Evolutionary conservation across 2,888 invertebrate species (phyloP).

Genomic region (Pterobdella sp.): DNA sequence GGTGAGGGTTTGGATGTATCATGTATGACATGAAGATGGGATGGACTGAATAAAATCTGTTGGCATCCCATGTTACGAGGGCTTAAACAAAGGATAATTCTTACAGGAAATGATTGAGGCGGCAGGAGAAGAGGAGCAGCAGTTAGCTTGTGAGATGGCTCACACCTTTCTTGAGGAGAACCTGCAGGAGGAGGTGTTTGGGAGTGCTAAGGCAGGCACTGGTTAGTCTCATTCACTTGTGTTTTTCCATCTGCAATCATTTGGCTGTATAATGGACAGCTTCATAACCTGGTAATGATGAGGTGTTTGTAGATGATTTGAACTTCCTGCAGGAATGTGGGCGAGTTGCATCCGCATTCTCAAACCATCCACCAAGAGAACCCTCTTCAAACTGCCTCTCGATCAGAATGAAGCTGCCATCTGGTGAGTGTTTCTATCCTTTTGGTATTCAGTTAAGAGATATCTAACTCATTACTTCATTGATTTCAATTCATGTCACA

Average conservation of each 20-base stretch:
- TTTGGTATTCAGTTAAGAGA: too few species aligned
- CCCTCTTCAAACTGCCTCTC: constrained; percentile 61
- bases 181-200: constrained; percentile 83
- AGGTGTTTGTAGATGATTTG: not conserved
- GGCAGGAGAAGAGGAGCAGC: constrained; percentile 88
- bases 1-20: constrained; percentile 40
- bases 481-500: too few species aligned
- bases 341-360: constrained; percentile 60
- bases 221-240: too few species aligned
- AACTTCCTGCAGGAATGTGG: constrained; percentile 3
- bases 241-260: too few species aligned
- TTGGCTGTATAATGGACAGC: too few species aligned
- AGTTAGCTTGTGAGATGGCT: constrained; percentile 92
- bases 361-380: constrained; percentile 62
- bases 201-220: constrained; percentile 83
- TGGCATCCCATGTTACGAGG: too few species aligned
- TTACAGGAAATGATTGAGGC: constrained; percentile 79
- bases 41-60: too few species aligned
- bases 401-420: constrained; percentile 95
- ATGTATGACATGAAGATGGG: too few species aligned
- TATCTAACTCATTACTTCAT: too few species aligned
- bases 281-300: too few species aligned
- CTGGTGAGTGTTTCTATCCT: constrained; percentile 54
- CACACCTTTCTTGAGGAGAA: constrained; percentile 90
- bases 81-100: too few species aligned